Conservation (phyloP, 2,113 vertebrate genomes). For the Ivindomyrus marchei region DNA sequence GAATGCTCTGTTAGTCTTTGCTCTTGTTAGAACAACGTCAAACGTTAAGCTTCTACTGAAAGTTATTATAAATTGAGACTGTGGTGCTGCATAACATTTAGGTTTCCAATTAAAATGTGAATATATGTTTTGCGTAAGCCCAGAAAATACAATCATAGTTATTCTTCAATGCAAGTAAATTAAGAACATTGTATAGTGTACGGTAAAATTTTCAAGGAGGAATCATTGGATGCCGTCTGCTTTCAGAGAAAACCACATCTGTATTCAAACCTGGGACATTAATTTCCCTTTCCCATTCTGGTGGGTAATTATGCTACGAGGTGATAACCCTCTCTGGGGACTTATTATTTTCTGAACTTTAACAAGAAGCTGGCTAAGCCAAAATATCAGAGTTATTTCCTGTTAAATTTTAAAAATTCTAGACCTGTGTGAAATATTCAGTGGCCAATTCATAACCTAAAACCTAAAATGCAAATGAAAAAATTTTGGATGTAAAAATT, state of each 20-base stretch:
- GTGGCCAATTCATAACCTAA: not conserved
- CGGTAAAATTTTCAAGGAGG: not conserved
- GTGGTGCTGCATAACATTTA: not conserved
- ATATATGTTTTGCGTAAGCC: not conserved
- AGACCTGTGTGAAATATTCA: not conserved
- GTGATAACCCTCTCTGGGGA: not conserved
- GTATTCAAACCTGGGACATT: not conserved
- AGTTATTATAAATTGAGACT: not conserved
- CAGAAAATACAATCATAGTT: not conserved
- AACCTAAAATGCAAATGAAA: not conserved
- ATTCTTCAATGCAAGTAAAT: not conserved
- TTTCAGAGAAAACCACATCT: not conserved
- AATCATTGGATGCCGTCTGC: not conserved
- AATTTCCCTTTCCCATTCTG: not conserved
- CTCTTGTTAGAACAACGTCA: not conserved
- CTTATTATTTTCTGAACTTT: conserved; percentile 3
- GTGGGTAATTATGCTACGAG: not conserved
- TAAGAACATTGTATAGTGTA: not conserved
- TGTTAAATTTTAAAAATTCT: not conserved
- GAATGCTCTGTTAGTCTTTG: not conserved
- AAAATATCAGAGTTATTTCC: not conserved
- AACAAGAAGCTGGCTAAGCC: not conserved
- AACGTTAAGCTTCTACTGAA: not conserved
- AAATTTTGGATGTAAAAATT: not conserved
- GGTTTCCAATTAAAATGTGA: not conserved